Conservation (phyloP, 2,888 invertebrate genomes). For the Atethmia centrago region DNA sequence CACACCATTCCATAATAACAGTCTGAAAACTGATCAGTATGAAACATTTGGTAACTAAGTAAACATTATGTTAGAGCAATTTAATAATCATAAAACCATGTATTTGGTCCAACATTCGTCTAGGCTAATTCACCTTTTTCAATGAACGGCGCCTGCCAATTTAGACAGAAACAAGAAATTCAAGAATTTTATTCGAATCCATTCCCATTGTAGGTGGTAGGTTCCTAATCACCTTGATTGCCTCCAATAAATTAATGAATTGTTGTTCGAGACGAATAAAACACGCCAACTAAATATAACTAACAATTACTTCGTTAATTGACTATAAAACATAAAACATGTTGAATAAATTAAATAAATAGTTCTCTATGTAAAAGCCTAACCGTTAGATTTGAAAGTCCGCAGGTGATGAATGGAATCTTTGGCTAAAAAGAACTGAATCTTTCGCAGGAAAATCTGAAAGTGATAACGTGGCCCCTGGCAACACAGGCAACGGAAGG, state of each 20-base stretch:
- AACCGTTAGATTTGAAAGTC: constrained; percentile 50
- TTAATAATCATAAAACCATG: constrained; percentile 29
- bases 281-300: constrained; percentile 49
- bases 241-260: constrained; percentile 62
- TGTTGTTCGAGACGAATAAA: constrained; percentile 49
- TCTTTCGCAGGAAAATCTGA: too few relatives aligned
- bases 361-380: constrained; percentile 21
- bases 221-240: constrained; percentile 55
- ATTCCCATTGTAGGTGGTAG: constrained; percentile 43
- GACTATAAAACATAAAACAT: constrained; percentile 63
- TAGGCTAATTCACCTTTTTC: constrained; percentile 13
- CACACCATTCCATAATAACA: too few relatives aligned
- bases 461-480: too few relatives aligned
- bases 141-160: constrained; percentile 49
- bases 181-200: constrained; percentile 28
- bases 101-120: constrained; percentile 12
- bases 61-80: constrained; percentile 1
- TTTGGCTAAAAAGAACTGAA: background rate
- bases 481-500: too few relatives aligned
- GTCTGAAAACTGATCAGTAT: too few relatives aligned
- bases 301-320: constrained; percentile 67
- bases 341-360: constrained; percentile 63
- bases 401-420: background rate
- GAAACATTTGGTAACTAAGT: too few relatives aligned
- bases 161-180: constrained; percentile 30